Evolutionary conservation across 2,113 vertebrate genomes (phyloP).

Genomic region (Lophotis ruficrista): DNA sequence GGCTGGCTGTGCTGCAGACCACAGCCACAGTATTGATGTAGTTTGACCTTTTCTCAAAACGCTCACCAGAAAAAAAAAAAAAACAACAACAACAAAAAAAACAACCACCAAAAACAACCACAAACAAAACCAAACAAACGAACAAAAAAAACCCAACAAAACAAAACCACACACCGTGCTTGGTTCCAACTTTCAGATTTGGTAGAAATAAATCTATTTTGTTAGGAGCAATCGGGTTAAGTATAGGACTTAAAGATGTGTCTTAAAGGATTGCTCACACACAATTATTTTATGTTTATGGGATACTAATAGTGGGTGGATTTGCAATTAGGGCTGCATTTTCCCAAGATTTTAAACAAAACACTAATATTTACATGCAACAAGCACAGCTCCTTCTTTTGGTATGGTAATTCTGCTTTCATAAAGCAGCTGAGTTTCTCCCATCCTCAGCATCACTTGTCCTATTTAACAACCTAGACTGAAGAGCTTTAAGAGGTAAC

Average conservation of each 20-base stretch:
- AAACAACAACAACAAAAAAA: background rate
- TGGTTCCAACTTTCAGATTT: constrained; percentile 27
- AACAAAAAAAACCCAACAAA: too few species aligned
- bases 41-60: background rate
- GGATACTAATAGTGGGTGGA: constrained; percentile 9
- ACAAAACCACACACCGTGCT: background rate
- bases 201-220: constrained; percentile 4
- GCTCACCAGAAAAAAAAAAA: background rate
- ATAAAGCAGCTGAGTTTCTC: background rate
- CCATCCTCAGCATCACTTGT: background rate
- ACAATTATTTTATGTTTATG: constrained; percentile 14
- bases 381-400: background rate
- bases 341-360: constrained; percentile 44
- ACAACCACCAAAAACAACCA: too few species aligned
- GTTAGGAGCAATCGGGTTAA: constrained; percentile 3
- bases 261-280: background rate
- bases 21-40: background rate
- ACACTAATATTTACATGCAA: constrained; percentile 21
- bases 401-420: background rate
- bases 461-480: constrained; percentile 23
- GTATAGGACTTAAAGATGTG: background rate
- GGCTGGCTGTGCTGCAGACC: background rate
- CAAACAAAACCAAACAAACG: too few species aligned
- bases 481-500: constrained; percentile 39
- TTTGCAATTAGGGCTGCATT: constrained; percentile 47